A percentile compares a stretch with the other conserved stretches of the same genome.
Evolutionary conservation across 2,113 vertebrate species (phyloP).

Genomic region (Azemiops feae): DNA sequence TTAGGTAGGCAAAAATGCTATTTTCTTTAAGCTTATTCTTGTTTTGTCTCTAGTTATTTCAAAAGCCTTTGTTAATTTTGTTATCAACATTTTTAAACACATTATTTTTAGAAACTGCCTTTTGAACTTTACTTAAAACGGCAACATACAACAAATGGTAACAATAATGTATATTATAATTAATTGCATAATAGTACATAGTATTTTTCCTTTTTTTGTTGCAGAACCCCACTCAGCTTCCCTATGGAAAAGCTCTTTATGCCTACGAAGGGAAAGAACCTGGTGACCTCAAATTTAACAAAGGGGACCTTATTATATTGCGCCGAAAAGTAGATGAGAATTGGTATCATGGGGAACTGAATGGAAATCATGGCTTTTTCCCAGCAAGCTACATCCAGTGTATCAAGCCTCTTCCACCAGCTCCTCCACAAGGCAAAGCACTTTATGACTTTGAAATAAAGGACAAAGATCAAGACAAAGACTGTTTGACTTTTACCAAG

Average conservation of each 20-base stretch:
- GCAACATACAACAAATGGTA: background rate
- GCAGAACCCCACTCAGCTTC: conserved; percentile 88
- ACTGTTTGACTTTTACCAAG: conserved; percentile 97
- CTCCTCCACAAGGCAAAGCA: conserved; percentile 93
- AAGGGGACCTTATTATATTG: conserved; percentile 94
- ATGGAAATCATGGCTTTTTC: conserved; percentile 89
- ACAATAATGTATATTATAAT: background rate
- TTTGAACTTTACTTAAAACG: background rate
- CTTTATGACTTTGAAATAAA: conserved; percentile 98
- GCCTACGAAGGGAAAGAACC: conserved; percentile 94
- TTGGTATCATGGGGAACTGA: conserved; percentile 96
- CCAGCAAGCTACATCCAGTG: conserved; percentile 95
- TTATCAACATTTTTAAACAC: too few relatives aligned
- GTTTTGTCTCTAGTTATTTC: background rate
- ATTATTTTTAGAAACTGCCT: background rate
- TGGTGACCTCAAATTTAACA: conserved; percentile 92
- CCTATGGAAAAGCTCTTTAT: conserved; percentile 93
- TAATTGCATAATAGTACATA: conserved; percentile 12
- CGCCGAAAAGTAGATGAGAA: conserved; percentile 92
- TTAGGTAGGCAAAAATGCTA: background rate
- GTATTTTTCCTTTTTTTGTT: conserved; percentile 29
- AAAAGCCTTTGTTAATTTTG: background rate
- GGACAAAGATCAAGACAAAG: conserved; percentile 96
- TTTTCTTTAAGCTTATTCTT: background rate
- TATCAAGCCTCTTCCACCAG: conserved; percentile 86